Conservation (phyloP, 2,113 vertebrate genomes). For the Arizona elegans region DNA sequence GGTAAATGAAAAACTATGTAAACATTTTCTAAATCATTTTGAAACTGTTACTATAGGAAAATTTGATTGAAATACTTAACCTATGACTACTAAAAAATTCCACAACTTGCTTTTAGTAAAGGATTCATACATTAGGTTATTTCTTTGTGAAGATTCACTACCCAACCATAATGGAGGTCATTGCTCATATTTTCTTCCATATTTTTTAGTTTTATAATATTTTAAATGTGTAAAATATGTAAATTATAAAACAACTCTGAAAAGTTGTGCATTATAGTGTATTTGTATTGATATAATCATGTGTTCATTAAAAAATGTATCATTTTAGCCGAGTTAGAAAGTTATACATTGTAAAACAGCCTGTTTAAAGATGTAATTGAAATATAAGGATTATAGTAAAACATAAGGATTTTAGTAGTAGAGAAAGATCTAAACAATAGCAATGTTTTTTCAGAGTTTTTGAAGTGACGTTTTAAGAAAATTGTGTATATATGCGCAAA, state of each 20-base stretch:
- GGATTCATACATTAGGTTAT: background rate
- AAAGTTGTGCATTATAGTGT: background rate
- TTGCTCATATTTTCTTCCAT: background rate
- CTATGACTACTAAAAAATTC: background rate
- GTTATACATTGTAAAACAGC: background rate
- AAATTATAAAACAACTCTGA: background rate
- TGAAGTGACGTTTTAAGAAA: background rate
- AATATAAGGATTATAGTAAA: background rate
- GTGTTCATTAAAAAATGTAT: background rate
- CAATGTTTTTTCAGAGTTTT: background rate
- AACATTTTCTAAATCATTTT: background rate
- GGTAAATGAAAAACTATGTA: background rate
- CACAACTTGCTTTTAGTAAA: background rate
- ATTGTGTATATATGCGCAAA: background rate
- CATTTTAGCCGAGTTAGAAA: background rate
- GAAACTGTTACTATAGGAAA: background rate
- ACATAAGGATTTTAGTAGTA: too few species aligned
- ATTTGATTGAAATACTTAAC: background rate
- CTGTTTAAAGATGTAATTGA: background rate
- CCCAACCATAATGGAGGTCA: background rate
- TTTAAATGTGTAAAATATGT: background rate
- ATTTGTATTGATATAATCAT: background rate
- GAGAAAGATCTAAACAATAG: background rate
- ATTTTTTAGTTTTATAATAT: background rate
- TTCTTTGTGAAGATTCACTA: background rate